Evolutionary conservation across 2,888 invertebrate genomes (phyloP).

Genomic region (Dynastes grantii): DNA sequence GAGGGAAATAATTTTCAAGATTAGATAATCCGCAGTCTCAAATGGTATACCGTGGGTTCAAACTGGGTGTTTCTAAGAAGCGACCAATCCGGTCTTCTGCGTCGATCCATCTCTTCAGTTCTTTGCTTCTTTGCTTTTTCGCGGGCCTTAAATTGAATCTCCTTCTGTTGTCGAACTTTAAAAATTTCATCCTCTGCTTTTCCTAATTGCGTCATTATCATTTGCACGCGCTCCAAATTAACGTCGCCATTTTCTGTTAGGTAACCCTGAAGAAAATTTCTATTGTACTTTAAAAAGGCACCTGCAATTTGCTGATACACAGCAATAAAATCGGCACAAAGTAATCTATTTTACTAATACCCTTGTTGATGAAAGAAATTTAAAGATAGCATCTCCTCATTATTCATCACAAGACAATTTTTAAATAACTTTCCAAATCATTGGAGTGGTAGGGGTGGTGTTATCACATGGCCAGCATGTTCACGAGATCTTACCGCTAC

Average conservation of each 20-base stretch:
- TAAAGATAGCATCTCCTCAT: no score
- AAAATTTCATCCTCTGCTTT: slow-evolving; percentile 98
- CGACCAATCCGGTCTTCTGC: slow-evolving; percentile 78
- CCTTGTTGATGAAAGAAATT: no score
- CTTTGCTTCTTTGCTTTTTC: slow-evolving; percentile 81
- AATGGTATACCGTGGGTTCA: slow-evolving; percentile 78
- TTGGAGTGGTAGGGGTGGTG: no score
- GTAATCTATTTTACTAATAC: no score
- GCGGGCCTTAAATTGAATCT: slow-evolving; percentile 85
- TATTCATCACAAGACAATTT: no score
- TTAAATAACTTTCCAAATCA: no score
- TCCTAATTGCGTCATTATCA: slow-evolving; percentile 95
- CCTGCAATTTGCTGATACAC: slow-evolving; percentile 40
- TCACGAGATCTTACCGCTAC: no score
- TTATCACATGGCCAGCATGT: no score
- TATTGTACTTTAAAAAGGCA: slow-evolving; percentile 48
- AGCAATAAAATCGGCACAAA: neutral
- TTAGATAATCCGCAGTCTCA: no score
- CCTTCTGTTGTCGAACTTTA: slow-evolving; percentile 90
- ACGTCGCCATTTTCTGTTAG: slow-evolving; percentile 96
- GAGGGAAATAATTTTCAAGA: slow-evolving; percentile 42
- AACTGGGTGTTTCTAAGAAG: slow-evolving; percentile 84
- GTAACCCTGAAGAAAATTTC: slow-evolving; percentile 80
- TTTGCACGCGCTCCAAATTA: slow-evolving; percentile 92
- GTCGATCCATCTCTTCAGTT: slow-evolving; percentile 67